Base-by-base conservation (phyloP, 2,888 invertebrate species). In the Tortrix viridana region DNA sequence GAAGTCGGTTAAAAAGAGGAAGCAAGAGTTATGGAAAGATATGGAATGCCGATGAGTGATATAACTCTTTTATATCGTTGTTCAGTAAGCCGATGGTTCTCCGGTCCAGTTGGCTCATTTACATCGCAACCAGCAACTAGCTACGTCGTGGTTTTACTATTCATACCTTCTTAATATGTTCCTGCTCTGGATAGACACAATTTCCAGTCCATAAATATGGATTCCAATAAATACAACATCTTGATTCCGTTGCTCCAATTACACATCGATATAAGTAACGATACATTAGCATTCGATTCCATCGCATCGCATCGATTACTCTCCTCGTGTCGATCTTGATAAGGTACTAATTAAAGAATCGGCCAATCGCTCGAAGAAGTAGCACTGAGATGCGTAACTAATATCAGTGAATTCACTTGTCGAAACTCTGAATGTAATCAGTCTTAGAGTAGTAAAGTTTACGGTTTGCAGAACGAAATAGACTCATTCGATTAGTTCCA, bases 331-430 rank as follows among this genome's bases (percentile, higher is more conserved):
- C 77, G 84, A 86, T 86, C 85, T 83, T 81, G 85, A 85, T 86
- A 86, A 85, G 77, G 73, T 72, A 77, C 80, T 84, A 85, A 86
- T 86, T 84, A 86, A 69, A 85, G 82, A 85, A 81, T 85, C 79
- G 78, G 72, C 73, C 79, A 81, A 76, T 80, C 79, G 75, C 76
- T 79, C 74, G 69, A 74, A 76, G 77, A 79, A 73, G 71, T 71
- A 71, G 60, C 48, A 37, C 53, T n/a, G 32, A 23, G 47, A 23
- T 47, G 12, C 47, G 41, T 47, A 58, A 20, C 63, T 52, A 38
- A 62, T 38, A 4, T 7, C 19, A 46, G 57, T 46, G 12, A 22
- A 50, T 56, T 22, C 62, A 62, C 14, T 32, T 12, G 32, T 32
- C 3, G 32, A 12, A 32, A 32, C 32, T n/a, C n/a, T 32, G 32